Evolutionary conservation across 2,797 vertebrate species (phyloP).

Genomic region (Lates japonicus): DNA sequence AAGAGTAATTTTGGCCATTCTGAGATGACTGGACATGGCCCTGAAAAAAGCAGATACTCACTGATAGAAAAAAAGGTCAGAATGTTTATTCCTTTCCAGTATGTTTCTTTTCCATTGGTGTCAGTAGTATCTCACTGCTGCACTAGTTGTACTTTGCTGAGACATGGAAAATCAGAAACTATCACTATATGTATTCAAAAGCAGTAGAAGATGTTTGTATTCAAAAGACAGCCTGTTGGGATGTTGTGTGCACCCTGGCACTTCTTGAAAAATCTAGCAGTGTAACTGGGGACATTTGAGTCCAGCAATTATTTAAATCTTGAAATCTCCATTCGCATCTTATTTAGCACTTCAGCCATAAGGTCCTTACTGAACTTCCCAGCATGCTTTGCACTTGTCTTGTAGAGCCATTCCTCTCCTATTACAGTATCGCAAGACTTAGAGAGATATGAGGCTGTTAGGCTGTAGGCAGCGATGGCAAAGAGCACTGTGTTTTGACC

Average conservation of each 20-base stretch:
- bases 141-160: slow-evolving; percentile 17
- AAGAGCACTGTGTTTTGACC: slow-evolving; percentile 58
- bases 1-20: slow-evolving; percentile 45
- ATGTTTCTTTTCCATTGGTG: slow-evolving; percentile 1
- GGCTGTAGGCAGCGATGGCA: slow-evolving; percentile 13
- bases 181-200: not conserved
- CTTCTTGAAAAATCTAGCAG: not conserved
- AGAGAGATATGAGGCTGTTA: slow-evolving; percentile 31
- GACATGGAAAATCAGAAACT: not conserved
- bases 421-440: slow-evolving; percentile 39
- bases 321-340: slow-evolving; percentile 31
- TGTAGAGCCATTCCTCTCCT: slow-evolving; percentile 38
- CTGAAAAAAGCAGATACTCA: slow-evolving; percentile 34
- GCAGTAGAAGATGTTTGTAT: not conserved
- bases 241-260: slow-evolving; percentile 1
- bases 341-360: slow-evolving; percentile 30
- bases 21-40: slow-evolving; percentile 17
- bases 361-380: slow-evolving; percentile 24
- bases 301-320: slow-evolving; percentile 27
- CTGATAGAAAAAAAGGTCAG: not conserved
- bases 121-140: not conserved
- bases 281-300: slow-evolving; percentile 7
- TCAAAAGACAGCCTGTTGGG: not conserved
- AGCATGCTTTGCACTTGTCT: slow-evolving; percentile 59
- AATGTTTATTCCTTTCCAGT: slow-evolving; percentile 1